phyloP scores from a whole-genome alignment of 2,113 vertebrate genomes.

The Aspidoscelis tigris region DNA sequence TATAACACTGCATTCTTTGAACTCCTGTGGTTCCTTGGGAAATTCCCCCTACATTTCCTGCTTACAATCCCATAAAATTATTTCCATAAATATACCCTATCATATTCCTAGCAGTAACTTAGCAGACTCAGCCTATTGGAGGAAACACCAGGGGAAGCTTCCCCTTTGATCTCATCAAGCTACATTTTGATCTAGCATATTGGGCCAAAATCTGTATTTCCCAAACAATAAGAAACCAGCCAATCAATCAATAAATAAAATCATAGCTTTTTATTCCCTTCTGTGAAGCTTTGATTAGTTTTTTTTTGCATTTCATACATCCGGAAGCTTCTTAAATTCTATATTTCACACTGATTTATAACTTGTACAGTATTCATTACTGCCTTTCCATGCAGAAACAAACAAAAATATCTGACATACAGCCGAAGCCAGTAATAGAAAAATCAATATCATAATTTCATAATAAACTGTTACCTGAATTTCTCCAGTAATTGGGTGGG shows the following conservation, averaged over 20 bases:
- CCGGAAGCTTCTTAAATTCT: neutral
- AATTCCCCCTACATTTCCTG: no score
- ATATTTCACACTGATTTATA: slow-evolving; percentile 18
- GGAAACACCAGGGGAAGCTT: no score
- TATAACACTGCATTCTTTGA: no score
- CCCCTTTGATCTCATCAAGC: no score
- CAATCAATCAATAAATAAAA: no score
- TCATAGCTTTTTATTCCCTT: neutral
- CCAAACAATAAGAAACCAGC: neutral
- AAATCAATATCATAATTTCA: neutral
- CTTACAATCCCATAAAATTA: no score
- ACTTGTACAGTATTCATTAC: neutral
- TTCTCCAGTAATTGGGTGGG: slow-evolving; percentile 94
- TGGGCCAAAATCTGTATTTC: no score
- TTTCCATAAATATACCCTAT: no score
- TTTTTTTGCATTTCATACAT: slow-evolving; percentile 14
- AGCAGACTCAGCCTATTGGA: no score
- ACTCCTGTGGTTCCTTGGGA: no score
- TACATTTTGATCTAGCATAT: no score
- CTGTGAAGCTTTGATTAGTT: neutral
- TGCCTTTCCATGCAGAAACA: neutral
- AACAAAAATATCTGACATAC: neutral
- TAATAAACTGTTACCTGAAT: slow-evolving; percentile 85
- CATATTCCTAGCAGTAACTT: no score
- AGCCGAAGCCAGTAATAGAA: neutral